A percentile compares a stretch with the other conserved stretches of the same genome.
phyloP scores from a whole-genome alignment of 1,140 invertebrate genomes.

The Ceratosolen solmsi region DNA sequence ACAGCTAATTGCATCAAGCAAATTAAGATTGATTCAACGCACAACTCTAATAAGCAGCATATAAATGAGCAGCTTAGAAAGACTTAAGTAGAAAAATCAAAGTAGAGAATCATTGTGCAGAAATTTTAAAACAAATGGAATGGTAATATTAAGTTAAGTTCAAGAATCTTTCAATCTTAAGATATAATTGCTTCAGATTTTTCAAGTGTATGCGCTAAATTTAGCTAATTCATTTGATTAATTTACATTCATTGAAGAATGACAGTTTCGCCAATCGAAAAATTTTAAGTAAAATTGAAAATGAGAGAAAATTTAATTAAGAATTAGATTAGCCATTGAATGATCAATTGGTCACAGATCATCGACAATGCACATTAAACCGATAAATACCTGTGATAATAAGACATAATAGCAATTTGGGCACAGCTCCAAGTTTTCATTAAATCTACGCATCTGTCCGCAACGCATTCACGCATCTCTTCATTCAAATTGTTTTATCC shows the following conservation, averaged over 20 bases:
- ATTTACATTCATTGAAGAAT: too few relatives aligned
- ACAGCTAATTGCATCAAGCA: background rate
- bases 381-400: constrained; percentile 20
- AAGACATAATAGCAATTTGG: background rate
- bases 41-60: too few relatives aligned
- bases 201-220: background rate
- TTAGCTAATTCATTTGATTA: too few relatives aligned
- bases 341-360: background rate
- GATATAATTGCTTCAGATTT: background rate
- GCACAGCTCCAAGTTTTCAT: background rate
- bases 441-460: background rate
- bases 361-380: background rate
- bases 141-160: too few relatives aligned
- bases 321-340: background rate
- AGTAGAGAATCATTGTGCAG: too few relatives aligned
- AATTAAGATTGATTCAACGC: too few relatives aligned
- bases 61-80: too few relatives aligned
- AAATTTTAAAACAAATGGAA: too few relatives aligned
- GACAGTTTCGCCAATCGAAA: too few relatives aligned
- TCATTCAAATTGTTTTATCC: constrained; percentile 66
- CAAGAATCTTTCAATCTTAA: background rate
- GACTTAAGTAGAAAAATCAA: too few relatives aligned
- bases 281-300: too few relatives aligned
- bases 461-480: constrained; percentile 58
- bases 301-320: background rate